A percentile compares a stretch with the other conserved stretches of the same genome.
Evolutionary conservation across 2,888 invertebrate genomes (phyloP).

Genomic region (Bellardia bayeri): DNA sequence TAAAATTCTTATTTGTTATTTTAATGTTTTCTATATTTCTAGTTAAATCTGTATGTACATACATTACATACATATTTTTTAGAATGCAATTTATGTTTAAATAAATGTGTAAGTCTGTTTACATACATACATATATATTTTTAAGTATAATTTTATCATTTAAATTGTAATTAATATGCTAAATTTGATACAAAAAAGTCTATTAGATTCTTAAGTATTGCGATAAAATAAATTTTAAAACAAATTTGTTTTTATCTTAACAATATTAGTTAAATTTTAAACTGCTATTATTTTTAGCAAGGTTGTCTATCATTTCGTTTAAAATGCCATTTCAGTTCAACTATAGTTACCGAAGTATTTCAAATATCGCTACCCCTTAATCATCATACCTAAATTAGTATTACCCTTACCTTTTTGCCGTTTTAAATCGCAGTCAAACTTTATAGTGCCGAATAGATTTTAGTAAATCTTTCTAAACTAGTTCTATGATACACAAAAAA

Average conservation of each 20-base stretch:
- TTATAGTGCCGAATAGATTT: too few relatives aligned
- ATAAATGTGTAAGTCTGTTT: neutral
- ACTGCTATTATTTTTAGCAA: too few relatives aligned
- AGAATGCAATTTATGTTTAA: neutral
- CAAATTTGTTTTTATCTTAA: neutral
- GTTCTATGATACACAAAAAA: too few relatives aligned
- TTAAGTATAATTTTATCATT: neutral
- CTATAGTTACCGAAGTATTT: too few relatives aligned
- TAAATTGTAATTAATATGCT: neutral
- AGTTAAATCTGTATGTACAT: neutral
- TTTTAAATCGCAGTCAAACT: too few relatives aligned
- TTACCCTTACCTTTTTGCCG: too few relatives aligned
- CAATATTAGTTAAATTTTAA: neutral
- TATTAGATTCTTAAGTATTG: slow-evolving; percentile 12
- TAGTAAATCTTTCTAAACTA: too few relatives aligned
- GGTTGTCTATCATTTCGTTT: too few relatives aligned
- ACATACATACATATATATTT: slow-evolving; percentile 10
- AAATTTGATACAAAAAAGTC: neutral
- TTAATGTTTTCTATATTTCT: slow-evolving; percentile 15
- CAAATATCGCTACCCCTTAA: too few relatives aligned
- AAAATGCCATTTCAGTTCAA: too few relatives aligned
- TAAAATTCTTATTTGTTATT: slow-evolving; percentile 10
- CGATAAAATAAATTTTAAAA: slow-evolving; percentile 18
- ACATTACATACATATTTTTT: neutral
- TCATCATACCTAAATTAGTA: too few relatives aligned